A percentile compares a stretch with the other conserved stretches of the same genome.
These are phyloP conservation scores for Chamaedrilus cognettii DNA, from an alignment of 2,888 invertebrate species.

Conservation along the genomic window DNA sequence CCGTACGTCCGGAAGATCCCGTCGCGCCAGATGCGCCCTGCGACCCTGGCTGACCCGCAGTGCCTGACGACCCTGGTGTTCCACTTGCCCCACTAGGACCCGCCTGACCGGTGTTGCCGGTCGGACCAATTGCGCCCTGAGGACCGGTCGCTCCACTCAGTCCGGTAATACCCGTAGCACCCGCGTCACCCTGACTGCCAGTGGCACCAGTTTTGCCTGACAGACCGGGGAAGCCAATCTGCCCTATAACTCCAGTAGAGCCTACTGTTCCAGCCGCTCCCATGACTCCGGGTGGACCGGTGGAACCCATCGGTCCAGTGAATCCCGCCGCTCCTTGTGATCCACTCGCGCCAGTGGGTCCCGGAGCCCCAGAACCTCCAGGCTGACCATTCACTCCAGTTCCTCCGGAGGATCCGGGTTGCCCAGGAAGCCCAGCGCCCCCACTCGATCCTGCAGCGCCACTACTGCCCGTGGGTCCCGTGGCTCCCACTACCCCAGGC, in stretches of 20 bases:
- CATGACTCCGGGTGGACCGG: conserved; percentile 19
- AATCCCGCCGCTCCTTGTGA: conserved; percentile 25
- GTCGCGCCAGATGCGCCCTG: conserved; percentile 5
- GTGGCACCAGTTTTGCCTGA: conserved; percentile 11
- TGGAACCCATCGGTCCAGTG: conserved; percentile 18
- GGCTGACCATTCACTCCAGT: conserved; percentile 19
- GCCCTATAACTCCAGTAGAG: not conserved
- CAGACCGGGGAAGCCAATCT: not conserved
- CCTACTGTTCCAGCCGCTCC: conserved; percentile 12
- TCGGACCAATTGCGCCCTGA: conserved; percentile 23
- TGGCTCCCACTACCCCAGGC: conserved; percentile 7
- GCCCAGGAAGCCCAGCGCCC: conserved; percentile 12
- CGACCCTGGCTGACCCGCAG: conserved; percentile 1
- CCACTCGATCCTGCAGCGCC: conserved; percentile 13
- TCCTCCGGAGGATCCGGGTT: conserved; percentile 7
- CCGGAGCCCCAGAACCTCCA: conserved; percentile 25
- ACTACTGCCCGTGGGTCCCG: conserved; percentile 13
- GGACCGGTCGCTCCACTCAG: conserved; percentile 21
- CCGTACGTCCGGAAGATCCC: not conserved
- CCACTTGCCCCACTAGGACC: conserved; percentile 4
- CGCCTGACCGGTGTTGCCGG: conserved; percentile 19
- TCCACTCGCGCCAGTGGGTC: conserved; percentile 27
- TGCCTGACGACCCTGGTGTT: conserved; percentile 3
- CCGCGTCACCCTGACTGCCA: not conserved
- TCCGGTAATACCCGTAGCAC: conserved; percentile 21